Evolutionary conservation across 2,113 vertebrate species (phyloP), one percentile per base, ranked within the genome.

Genomic region (Ictalurus punctatus): DNA sequence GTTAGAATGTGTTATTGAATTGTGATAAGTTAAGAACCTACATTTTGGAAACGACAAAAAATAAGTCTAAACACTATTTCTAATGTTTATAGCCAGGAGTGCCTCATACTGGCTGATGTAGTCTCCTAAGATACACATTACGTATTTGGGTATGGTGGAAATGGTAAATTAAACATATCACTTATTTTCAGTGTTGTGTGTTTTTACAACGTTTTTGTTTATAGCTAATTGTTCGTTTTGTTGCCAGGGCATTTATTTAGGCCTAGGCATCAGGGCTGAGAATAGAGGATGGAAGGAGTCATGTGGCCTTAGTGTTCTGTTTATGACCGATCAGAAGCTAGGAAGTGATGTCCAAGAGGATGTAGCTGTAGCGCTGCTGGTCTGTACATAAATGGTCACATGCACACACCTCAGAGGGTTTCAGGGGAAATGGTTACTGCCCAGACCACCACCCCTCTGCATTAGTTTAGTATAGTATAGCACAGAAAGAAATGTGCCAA

Each of bases 271-370:
- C 54, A 21, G 13, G 9, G 34, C 23, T 48, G 37, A 48, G 52
- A 16, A 37, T 37, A 52, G 87, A 65, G 74, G 63, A 89, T 59
- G 54, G 30, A 80, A 14, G 34, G 52, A 86, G 86, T 86, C 80
- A 88, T 27, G 56, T 34, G 73, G 52, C 87, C 87, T 85, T 84
- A 79, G 12, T n/a, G 52, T 79, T 78, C 74, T 71, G 87, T 89
- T 85, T 90, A 30, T 56, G 54, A 63, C 59, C 25, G 87, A 54
- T 76, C 87, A 89, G 89, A 85, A 85, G 58, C 59, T 86, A 89
- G 91, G 87, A 92, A 88, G 87, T 79, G 81, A 86, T 40, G 13
- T 44, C 85, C 76, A 84, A 83, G 84, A 85, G 81, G 48, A 88
- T 91, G 67, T 85, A 58, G 56, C 21, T 79, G 5, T 88, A 78